Conservation (phyloP, 2,797 vertebrate genomes). For the Calcarius lapponicus region DNA sequence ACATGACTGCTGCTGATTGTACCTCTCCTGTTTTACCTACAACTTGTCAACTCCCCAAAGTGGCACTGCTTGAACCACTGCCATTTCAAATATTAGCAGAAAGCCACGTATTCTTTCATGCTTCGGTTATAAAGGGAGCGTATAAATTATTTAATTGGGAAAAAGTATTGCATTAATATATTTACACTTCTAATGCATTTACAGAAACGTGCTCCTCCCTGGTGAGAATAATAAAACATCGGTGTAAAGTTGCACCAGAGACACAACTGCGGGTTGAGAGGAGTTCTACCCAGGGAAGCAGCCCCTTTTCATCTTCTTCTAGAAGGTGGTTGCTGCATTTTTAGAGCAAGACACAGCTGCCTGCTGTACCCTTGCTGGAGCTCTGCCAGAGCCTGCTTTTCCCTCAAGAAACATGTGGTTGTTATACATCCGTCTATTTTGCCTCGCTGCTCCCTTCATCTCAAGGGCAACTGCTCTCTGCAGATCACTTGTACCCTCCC, state of each 20-base stretch:
- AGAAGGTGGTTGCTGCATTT: slow-evolving; percentile 28
- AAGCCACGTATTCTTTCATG: slow-evolving; percentile 54
- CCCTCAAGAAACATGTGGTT: slow-evolving; percentile 61
- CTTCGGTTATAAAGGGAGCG: slow-evolving; percentile 60
- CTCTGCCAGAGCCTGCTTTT: slow-evolving; percentile 43
- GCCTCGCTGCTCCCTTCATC: slow-evolving; percentile 23
- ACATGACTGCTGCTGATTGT: neutral
- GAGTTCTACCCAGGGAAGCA: neutral
- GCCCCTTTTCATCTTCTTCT: neutral
- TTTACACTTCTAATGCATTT: slow-evolving; percentile 69
- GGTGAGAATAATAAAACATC: slow-evolving; percentile 27
- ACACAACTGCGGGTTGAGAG: rapidly evolving
- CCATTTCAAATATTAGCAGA: slow-evolving; percentile 66
- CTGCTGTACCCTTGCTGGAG: slow-evolving; percentile 54
- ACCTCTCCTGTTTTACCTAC: neutral
- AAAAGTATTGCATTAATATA: slow-evolving; percentile 78
- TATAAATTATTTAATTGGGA: slow-evolving; percentile 70
- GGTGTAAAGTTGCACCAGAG: neutral
- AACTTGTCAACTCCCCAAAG: slow-evolving; percentile 20
- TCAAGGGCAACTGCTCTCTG: slow-evolving; percentile 76
- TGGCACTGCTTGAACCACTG: slow-evolving; percentile 50
- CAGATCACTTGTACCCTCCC: slow-evolving; percentile 69
- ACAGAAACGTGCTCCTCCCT: slow-evolving; percentile 46
- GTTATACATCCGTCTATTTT: slow-evolving; percentile 52
- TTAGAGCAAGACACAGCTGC: neutral